A percentile compares a stretch with the other conserved stretches of the same genome.
These are phyloP conservation scores for Gonioctena quinquepunctata DNA, from an alignment of 1,140 invertebrate species.

Conservation along the genomic window DNA sequence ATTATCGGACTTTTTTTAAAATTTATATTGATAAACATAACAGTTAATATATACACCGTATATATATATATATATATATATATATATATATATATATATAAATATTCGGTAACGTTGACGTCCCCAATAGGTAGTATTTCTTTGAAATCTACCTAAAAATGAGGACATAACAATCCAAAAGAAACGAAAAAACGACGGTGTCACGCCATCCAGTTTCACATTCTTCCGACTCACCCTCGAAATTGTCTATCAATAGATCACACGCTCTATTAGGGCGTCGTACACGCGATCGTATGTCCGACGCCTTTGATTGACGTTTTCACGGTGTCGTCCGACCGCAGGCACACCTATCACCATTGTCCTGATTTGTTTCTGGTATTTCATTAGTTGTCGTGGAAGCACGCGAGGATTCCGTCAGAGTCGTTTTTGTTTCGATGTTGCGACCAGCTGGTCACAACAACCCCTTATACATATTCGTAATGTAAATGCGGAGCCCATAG, in stretches of 20 bases:
- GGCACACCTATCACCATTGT: not conserved
- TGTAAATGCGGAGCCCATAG: too few relatives aligned
- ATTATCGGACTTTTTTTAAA: too few relatives aligned
- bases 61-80: too few relatives aligned
- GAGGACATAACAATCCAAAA: not conserved
- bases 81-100: too few relatives aligned
- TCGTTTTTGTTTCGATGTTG: too few relatives aligned
- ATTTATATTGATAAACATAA: too few relatives aligned
- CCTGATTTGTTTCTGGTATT: not conserved
- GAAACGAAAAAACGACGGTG: not conserved
- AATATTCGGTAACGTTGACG: too few relatives aligned
- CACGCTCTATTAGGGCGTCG: not conserved
- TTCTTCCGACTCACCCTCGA: not conserved
- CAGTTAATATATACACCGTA: too few relatives aligned
- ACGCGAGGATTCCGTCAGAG: not conserved
- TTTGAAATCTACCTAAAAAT: too few relatives aligned
- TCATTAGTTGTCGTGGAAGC: not conserved
- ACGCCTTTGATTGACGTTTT: not conserved
- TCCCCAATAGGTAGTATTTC: too few relatives aligned
- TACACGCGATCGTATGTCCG: not conserved
- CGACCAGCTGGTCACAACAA: too few relatives aligned
- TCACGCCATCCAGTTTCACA: not conserved
- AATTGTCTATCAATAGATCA: not conserved
- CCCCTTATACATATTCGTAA: too few relatives aligned
- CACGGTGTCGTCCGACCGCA: not conserved